A percentile compares a stretch with the other conserved stretches of the same genome.
Evolutionary conservation across 2,113 vertebrate genomes (phyloP).

Genomic region (Eidolon helvum): DNA sequence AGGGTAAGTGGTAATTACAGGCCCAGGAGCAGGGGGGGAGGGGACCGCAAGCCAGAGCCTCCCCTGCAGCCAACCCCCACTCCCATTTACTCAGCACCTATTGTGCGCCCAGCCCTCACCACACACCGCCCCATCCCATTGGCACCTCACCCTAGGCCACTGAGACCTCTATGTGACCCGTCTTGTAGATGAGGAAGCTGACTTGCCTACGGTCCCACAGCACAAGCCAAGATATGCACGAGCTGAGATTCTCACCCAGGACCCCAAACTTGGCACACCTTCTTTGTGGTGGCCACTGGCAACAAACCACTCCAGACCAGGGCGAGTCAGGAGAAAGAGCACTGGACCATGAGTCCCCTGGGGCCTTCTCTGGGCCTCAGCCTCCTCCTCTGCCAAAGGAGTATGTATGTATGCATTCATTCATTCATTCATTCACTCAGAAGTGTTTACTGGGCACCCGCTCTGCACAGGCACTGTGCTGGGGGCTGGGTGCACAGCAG

Average conservation of each 20-base stretch:
- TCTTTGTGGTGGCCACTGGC: background rate
- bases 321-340: background rate
- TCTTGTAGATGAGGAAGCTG: background rate
- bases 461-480: background rate
- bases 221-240: background rate
- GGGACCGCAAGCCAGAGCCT: background rate
- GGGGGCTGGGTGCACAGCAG: background rate
- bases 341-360: background rate
- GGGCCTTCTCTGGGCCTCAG: background rate
- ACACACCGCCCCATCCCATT: background rate
- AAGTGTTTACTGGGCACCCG: background rate
- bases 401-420: background rate
- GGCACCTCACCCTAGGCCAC: background rate
- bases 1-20: background rate
- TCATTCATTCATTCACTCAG: background rate
- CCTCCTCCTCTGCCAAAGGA: background rate
- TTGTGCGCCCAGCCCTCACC: background rate
- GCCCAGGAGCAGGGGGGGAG: background rate
- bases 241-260: background rate
- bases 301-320: background rate
- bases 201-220: background rate
- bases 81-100: background rate
- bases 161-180: background rate
- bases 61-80: background rate
- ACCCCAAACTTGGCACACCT: background rate